Base-by-base conservation (phyloP, 2,113 vertebrate genomes). In the Pterophyllum scalare region DNA sequence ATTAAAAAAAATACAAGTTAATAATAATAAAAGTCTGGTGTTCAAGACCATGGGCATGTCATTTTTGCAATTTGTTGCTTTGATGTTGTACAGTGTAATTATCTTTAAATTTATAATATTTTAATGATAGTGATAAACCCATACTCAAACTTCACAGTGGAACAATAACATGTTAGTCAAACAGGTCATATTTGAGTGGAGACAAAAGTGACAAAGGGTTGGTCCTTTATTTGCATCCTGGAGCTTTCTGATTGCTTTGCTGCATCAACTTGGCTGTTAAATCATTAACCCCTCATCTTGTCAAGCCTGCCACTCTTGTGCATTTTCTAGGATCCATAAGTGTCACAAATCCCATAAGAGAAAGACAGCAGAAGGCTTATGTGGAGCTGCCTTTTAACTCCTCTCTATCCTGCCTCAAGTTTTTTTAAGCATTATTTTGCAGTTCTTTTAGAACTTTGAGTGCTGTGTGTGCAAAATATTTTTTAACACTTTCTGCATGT, bases 261-360 rank as follows among this genome's bases (percentile, higher is more conserved):
- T 88, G 75, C 77, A 77, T 91, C 87, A 89, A 85, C 90, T 77
- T 72, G 58, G 2, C 87, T 87, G 89, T 94, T 95, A 70, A 92
- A 94, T 96, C 86, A 94, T 89, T 88, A 86, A 94, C 80, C 91
- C 82, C 85, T 84, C 87, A 86, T 78, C 86, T 10, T 7, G 38
- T 6, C 82, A 56, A 88, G 38, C 40, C n/a, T 81, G 57, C 43
- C 81, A 82, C 80, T 89, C 31, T 46, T 60, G 49, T 81, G 82
- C 57, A 75, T 52, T 89, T 84, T 67, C 64, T 49, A 38, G 75
- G 72, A 67, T 86, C 59, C 56, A 56, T 78, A 87, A 77, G 82
- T 90, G 81, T 91, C 87, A 83, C 82, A 83, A 88, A 88, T 91
- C 86, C 90, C 86, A 88, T 92, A 77, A 89, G 86, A 81, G 80